Percentiles rank a stretch among this genome's conserved stretches.
Conservation (phyloP, 2,888 invertebrate genomes). For the Corbicula japonica region DNA sequence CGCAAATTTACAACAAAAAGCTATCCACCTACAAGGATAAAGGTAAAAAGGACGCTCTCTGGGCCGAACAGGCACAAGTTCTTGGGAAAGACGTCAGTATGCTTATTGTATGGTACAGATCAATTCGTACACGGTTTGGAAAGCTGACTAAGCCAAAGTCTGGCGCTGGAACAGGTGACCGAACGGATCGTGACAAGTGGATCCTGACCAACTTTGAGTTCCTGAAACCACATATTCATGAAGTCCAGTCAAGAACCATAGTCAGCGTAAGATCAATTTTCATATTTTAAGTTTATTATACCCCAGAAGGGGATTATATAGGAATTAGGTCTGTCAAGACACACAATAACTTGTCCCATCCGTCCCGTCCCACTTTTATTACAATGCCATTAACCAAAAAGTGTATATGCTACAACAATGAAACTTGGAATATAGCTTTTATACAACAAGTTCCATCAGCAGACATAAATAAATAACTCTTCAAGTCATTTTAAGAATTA, state of each 20-base stretch:
- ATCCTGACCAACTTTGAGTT: slow-evolving; percentile 35
- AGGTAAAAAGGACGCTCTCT: slow-evolving; percentile 35
- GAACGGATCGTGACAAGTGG: slow-evolving; percentile 41
- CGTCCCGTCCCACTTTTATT: slow-evolving; percentile 2
- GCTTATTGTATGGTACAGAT: slow-evolving; percentile 37
- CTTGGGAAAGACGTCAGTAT: slow-evolving; percentile 33
- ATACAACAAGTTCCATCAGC: too few relatives aligned
- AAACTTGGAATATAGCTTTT: too few relatives aligned
- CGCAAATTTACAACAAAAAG: slow-evolving; percentile 36
- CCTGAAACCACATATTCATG: slow-evolving; percentile 33
- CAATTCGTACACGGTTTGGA: slow-evolving; percentile 42
- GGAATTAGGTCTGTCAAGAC: slow-evolving; percentile 2
- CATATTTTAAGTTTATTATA: slow-evolving; percentile 4
- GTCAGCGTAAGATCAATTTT: slow-evolving; percentile 23
- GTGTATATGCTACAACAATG: too few relatives aligned
- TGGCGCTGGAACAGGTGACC: slow-evolving; percentile 36
- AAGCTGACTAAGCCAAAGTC: slow-evolving; percentile 36
- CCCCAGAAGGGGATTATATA: slow-evolving; percentile 4
- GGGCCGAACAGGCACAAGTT: slow-evolving; percentile 19
- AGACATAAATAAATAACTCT: too few relatives aligned
- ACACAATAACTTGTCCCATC: slow-evolving; percentile 2
- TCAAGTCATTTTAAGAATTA: too few relatives aligned
- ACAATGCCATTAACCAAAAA: too few relatives aligned
- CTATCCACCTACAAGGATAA: slow-evolving; percentile 32
- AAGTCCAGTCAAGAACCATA: slow-evolving; percentile 25